Conservation (phyloP, 2,797 vertebrate genomes). For the Cheirogaleus major region DNA sequence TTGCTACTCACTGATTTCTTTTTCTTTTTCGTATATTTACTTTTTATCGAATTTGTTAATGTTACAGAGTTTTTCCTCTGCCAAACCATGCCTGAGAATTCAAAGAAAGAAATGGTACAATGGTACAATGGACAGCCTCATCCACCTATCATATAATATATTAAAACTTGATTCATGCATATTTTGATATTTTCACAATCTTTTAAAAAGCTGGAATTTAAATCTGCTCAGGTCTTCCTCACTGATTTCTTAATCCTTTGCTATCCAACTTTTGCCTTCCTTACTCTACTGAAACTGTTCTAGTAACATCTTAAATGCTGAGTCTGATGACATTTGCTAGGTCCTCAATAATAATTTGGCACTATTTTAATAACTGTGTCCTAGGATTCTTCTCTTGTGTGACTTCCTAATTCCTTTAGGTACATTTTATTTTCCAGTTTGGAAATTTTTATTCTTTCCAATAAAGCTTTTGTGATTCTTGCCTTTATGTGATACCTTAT, state of each 20-base stretch:
- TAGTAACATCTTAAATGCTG: not conserved
- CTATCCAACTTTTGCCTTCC: not conserved
- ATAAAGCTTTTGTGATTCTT: not conserved
- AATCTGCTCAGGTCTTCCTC: constrained; percentile 67
- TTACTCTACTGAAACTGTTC: not conserved
- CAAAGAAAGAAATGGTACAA: constrained; percentile 80
- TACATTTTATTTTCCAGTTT: not conserved
- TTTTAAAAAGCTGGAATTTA: constrained; percentile 78
- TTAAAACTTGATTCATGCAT: constrained; percentile 82
- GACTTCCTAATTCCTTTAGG: not conserved
- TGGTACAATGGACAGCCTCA: constrained; percentile 85
- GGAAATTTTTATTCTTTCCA: constrained; percentile 18
- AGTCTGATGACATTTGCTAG: not conserved
- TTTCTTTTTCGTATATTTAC: constrained; percentile 72
- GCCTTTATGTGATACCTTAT: not conserved
- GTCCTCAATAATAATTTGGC: not conserved
- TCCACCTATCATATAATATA: constrained; percentile 82
- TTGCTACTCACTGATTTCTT: not conserved
- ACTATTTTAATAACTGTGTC: not conserved
- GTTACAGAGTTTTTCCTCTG: constrained; percentile 85
- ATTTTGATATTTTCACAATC: constrained; percentile 71
- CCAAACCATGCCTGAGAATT: constrained; percentile 84
- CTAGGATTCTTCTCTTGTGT: not conserved
- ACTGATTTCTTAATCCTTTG: not conserved
- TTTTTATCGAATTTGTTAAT: constrained; percentile 86